Conservation (phyloP, 2,797 vertebrate species). For the Borostomias antarcticus region DNA sequence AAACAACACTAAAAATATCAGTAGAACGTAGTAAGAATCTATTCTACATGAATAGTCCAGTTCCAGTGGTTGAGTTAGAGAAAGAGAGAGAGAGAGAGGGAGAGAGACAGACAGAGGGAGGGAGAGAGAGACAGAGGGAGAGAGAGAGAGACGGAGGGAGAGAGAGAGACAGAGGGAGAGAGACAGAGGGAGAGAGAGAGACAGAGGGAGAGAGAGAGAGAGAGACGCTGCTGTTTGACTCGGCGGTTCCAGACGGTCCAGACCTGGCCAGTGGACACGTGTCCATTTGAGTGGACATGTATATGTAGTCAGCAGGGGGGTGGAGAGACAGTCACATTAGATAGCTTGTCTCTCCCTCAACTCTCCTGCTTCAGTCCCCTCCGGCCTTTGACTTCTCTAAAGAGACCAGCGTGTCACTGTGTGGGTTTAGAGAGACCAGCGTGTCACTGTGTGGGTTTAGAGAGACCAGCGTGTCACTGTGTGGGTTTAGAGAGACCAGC, state of each 20-base stretch:
- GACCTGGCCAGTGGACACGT: neutral
- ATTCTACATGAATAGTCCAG: constrained; percentile 13
- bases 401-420: constrained; percentile 9
- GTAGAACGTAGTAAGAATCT: constrained; percentile 27
- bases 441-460: no score
- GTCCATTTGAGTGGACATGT: constrained; percentile 1
- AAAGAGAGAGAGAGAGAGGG: no score
- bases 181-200: no score
- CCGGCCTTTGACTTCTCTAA: constrained; percentile 39
- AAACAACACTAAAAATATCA: constrained; percentile 7
- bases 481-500: no score
- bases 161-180: no score
- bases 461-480: no score
- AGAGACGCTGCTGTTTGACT: constrained; percentile 34
- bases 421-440: no score
- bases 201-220: no score
- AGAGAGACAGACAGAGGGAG: no score
- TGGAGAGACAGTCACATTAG: neutral
- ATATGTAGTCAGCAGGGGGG: neutral
- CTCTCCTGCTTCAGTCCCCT: constrained; percentile 16
- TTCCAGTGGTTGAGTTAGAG: constrained; percentile 49
- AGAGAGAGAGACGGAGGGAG: no score
- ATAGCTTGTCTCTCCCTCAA: no score
- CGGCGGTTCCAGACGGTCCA: constrained; percentile 35
- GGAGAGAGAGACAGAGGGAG: no score